Evolutionary conservation across 1,140 invertebrate genomes (phyloP).

Genomic region (Drosophila tristis): DNA sequence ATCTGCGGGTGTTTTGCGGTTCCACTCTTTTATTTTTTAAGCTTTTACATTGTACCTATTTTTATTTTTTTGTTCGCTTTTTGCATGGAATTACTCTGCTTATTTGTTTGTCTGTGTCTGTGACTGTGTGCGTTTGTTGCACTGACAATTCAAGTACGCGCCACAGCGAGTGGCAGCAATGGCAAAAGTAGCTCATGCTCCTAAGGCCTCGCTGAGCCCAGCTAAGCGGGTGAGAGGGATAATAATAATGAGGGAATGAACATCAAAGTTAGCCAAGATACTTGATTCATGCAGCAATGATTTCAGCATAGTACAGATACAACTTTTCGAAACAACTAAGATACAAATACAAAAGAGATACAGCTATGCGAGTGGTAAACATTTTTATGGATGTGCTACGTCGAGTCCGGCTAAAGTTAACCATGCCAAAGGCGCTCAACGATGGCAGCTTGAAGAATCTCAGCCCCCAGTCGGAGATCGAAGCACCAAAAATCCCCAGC

Average conservation of each 20-base stretch:
- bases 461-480: no score
- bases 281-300: background rate
- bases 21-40: conserved; percentile 22
- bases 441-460: background rate
- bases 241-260: conserved; percentile 12
- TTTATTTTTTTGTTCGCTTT: conserved; percentile 9
- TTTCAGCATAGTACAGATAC: background rate
- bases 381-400: conserved; percentile 31
- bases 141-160: conserved; percentile 49
- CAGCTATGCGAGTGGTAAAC: conserved; percentile 20
- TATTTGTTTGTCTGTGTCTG: background rate
- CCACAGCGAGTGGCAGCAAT: conserved; percentile 29
- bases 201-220: no score
- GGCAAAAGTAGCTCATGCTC: conserved; percentile 32
- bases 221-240: conserved; percentile 4
- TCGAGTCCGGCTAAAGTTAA: conserved; percentile 15
- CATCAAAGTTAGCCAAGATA: conserved; percentile 17
- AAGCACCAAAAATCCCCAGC: background rate
- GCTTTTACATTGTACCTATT: conserved; percentile 25
- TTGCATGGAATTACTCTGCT: conserved; percentile 33
- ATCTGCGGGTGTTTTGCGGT: conserved; percentile 25
- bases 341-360: background rate
- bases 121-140: conserved; percentile 32
- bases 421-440: background rate
- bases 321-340: conserved; percentile 10